A percentile compares a stretch with the other conserved stretches of the same genome.
phyloP scores from a whole-genome alignment of 2,797 vertebrate species.

The Aotus griseimembra region DNA sequence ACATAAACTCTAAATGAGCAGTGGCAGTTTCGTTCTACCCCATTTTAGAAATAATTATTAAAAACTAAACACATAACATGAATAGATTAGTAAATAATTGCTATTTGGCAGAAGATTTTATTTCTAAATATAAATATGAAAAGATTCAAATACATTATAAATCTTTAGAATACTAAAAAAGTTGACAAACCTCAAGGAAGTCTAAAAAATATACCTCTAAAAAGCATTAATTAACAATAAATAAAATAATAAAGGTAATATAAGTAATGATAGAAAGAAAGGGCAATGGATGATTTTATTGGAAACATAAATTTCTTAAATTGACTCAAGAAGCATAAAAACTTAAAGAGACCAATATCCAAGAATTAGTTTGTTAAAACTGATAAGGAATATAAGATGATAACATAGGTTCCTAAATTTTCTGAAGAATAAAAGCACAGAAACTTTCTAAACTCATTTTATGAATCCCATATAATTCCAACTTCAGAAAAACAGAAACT shows the following conservation, averaged over 20 bases:
- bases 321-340: not conserved
- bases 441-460: conserved; percentile 37
- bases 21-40: not conserved
- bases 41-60: not conserved
- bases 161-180: conserved; percentile 35
- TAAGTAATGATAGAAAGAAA: not conserved
- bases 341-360: not conserved
- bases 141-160: not conserved
- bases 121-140: conserved; percentile 25
- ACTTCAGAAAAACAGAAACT: not conserved
- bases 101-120: conserved; percentile 14
- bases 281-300: not conserved
- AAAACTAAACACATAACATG: not conserved
- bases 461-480: not conserved
- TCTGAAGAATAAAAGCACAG: not conserved
- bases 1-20: not conserved
- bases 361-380: conserved; percentile 28
- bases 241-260: not conserved
- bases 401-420: not conserved
- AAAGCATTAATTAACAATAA: conserved; percentile 5
- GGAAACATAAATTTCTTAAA: conserved; percentile 53
- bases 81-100: not conserved
- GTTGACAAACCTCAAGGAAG: not conserved
- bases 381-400: not conserved
- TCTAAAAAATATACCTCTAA: not conserved